phyloP scores from a whole-genome alignment of 2,113 vertebrate species.

The Catharus fuscescens region DNA sequence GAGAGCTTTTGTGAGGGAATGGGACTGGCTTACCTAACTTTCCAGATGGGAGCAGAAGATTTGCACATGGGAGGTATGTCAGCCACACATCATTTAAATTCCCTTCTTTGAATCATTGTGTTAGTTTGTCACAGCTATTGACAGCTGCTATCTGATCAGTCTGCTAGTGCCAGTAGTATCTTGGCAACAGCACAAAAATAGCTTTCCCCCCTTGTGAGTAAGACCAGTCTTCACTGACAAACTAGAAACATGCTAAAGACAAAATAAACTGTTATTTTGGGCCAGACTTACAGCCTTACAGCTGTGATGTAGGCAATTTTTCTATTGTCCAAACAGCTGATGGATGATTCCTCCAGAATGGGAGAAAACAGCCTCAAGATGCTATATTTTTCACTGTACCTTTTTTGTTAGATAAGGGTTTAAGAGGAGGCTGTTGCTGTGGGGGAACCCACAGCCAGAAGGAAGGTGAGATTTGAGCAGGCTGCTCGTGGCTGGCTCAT shows the following conservation, averaged over 20 bases:
- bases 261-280: conserved; percentile 72
- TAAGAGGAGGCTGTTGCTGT: not conserved
- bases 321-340: not conserved
- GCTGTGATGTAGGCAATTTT: not conserved
- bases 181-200: conserved; percentile 82
- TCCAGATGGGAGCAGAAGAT: not conserved
- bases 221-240: conserved; percentile 76
- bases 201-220: conserved; percentile 73
- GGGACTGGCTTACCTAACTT: not conserved
- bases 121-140: conserved; percentile 74
- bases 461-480: not conserved
- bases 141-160: conserved; percentile 77
- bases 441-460: fast-evolving
- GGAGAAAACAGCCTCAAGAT: not conserved
- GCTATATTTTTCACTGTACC: not conserved
- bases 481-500: not conserved
- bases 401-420: not conserved
- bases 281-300: not conserved
- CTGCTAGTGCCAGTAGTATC: conserved; percentile 75
- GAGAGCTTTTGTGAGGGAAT: not conserved
- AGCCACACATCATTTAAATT: conserved; percentile 68
- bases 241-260: conserved; percentile 73
- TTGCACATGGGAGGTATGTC: not conserved
- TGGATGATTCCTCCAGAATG: not conserved
- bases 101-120: conserved; percentile 70